These are phyloP conservation scores for Varecia variegata DNA, from an alignment of 2,797 vertebrate genomes.

Conservation along the genomic window DNA sequence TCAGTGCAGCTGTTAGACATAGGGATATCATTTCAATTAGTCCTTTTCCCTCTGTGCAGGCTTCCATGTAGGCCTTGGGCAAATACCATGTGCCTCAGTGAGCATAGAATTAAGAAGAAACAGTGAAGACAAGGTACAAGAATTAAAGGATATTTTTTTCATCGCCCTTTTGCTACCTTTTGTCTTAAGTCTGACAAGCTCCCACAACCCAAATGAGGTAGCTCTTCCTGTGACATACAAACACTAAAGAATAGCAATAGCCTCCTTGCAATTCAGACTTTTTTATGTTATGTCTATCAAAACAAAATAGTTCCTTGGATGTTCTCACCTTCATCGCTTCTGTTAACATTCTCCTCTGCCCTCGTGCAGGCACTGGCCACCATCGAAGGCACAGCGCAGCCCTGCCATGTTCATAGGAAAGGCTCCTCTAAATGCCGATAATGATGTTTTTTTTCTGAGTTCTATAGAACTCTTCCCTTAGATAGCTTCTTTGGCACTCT, in stretches of 20 bases:
- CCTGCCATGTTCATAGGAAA: neutral
- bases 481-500: neutral
- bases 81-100: neutral
- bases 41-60: neutral
- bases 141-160: neutral
- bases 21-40: neutral
- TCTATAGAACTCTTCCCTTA: neutral
- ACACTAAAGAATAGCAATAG: neutral
- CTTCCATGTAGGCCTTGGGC: neutral
- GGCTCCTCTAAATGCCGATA: neutral
- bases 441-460: neutral
- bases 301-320: neutral
- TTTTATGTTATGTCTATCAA: neutral
- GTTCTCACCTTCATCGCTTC: neutral
- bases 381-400: neutral
- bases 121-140: neutral
- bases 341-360: neutral
- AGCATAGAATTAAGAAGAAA: neutral
- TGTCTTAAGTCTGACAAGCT: neutral
- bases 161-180: neutral
- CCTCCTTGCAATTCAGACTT: neutral
- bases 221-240: neutral
- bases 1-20: neutral
- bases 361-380: accelerated
- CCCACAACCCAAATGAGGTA: neutral